Evolutionary conservation across 1,140 invertebrate species (phyloP), one percentile per base, ranked within the genome.

Genomic region (Brachystomella parvula): DNA sequence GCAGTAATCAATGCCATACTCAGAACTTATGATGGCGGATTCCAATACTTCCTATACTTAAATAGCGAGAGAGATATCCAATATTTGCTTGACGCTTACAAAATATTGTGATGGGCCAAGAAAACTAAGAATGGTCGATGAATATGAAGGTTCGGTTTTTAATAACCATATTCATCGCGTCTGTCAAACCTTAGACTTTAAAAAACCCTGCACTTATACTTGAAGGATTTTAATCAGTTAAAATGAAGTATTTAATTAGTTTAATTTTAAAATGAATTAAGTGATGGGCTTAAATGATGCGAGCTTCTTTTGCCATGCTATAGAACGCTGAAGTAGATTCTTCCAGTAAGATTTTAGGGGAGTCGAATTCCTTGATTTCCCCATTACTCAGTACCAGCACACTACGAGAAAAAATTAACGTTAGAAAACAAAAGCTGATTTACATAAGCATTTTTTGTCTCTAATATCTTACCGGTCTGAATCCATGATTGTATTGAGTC

Each of bases 401-500:
- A 2, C 30, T 61, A 24, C 87, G 9, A 47, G 82, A 86, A 73
- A 91, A 87, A 82, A 61, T n/a, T 21, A 61, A n/a, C 3, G n/a
- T 21, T n/a, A 35, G 6, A 21, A 26, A 53, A 15, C 12, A 53
- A 53, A 53, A 19, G 12, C 15, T 53, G 21, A 15, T 19, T 9
- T 9, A 19, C 19, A n/a, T n/a, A n/a, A n/a, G 39, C 9, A 44
- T 44, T 44, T 44, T 44, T 44, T 44, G 39, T 9, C n/a, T 9
- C n/a, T 15, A 31, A 59, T 30, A 12, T 29, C 24, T 17, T 35
- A 35, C 32, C 59, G 6, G 21, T 89, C 87, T n/a, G 88, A 91
- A 79, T 96, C 92, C 84, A 96, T 85, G 65, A 96, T 94, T 31
- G 93, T 96, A 77, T 95, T 94, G 59, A 96, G 83, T 32, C 93